Evolutionary conservation across 2,113 vertebrate species (phyloP), one percentile per base, ranked within the genome.

Genomic region (Syngnathoides biaculeatus): DNA sequence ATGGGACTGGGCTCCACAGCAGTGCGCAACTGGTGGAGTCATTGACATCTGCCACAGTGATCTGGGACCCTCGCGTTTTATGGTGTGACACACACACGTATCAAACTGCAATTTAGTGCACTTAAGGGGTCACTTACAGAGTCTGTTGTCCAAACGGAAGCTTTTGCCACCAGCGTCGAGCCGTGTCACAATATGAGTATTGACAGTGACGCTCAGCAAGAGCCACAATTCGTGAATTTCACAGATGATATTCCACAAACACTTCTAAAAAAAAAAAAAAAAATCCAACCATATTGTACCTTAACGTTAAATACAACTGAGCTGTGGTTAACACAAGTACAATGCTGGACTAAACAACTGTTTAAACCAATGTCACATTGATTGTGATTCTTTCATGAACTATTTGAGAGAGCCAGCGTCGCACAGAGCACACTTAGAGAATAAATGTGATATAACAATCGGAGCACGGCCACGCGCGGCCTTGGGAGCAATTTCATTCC

Each of bases 21-120:
- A 79, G 72, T 71, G 62, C 63, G 65, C 81, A 79, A 83, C 86
- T 84, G 85, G 61, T 74, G 64, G 73, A 83, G 74, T 50, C 80
- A 78, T 80, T 64, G 70, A 80, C 88, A 88, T 88, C 86, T 89
- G 89, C 81, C 83, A 8, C 45, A 77, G 70, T 56, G 62, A 87
- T 90, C 71, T 79, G 67, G 77, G 75, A 82, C 73, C 58, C 78
- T 77, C 84, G 84, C 73, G 80, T 84, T 87, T 89, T 86, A 88
- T 87, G 73, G 83, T 81, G 53, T 83, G 87, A 88, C 84, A 87
- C 74, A 81, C 84, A 80, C 82, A 89, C 87, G 85, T 82, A 87
- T 86, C 84, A 82, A 81, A 79, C 79, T 58, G 78, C 77, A 81
- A 82, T 84, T 86, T 84, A 88, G 78, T 85, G 83, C 55, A 78